Base-by-base conservation (phyloP, 2,888 invertebrate genomes). In the Meteorus cinctellus region DNA sequence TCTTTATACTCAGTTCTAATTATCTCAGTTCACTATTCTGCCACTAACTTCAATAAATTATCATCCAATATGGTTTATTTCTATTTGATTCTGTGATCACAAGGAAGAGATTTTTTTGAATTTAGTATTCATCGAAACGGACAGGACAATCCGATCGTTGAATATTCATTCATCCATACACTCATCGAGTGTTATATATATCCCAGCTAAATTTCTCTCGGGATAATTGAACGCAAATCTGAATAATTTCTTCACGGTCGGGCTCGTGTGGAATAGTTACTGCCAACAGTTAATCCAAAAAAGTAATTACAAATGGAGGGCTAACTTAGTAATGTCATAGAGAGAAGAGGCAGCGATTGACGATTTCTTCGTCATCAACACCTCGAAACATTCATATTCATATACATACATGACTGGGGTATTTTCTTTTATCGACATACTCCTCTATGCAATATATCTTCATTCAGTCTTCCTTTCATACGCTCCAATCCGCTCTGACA, bases 131-230 rank as follows among this genome's bases (percentile, higher is more conserved):
- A 60, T 60, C 8, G 8, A 24, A 60, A 24, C 24, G 24, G 24
- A 24, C 24, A 24, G 24, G 24, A 60, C 59, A 29, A 24, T 14
- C 27, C 16, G 14, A 27, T 36, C 14, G 14, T 41, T 67, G 67
- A 48, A 67, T 67, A 67, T 67, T 67, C 67, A 67, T 45, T 67
- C 36, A 67, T 27, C 24, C 24, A 19, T n/a, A n/a, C 29, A n/a
- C 12, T 6, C 29, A 63, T 63, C 1, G 12, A 6, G 12, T 2
- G 14, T 31, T 34, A 19, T n/a, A 16, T 34, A 12, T 36, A 24
- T 34, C 27, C 62, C n/a, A 65, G 36, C 10, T 65, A 65, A 10
- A 29, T 34, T 27, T 10, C 10, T 24, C 24, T 24, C n/a, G 19
- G 12, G 6, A 36, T 12, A n/a, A 67, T 67, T 27, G 27, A 67